Evolutionary conservation across 2,113 vertebrate genomes (phyloP).

Genomic region (Machaerirhynchus nigripectus): DNA sequence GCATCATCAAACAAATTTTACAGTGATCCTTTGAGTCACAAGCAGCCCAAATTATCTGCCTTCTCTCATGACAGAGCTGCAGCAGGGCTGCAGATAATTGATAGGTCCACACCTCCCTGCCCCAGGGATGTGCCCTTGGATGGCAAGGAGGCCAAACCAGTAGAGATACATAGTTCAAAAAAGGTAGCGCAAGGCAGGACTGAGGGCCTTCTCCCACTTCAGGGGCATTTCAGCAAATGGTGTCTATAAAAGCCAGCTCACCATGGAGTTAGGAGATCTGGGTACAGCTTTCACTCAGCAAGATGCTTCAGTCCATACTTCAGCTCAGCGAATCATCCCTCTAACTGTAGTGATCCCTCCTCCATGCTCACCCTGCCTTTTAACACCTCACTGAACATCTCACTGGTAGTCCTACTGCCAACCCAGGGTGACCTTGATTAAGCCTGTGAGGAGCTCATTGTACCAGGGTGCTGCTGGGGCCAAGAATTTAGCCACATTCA

Average conservation of each 20-base stretch:
- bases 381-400: not conserved
- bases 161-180: not conserved
- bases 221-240: not conserved
- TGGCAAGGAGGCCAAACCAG: not conserved
- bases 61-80: not conserved
- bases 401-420: not conserved
- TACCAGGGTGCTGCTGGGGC: not conserved
- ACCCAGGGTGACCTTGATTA: not conserved
- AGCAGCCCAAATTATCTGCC: not conserved
- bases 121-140: rapidly evolving
- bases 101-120: not conserved
- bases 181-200: not conserved
- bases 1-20: not conserved
- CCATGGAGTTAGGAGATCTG: not conserved
- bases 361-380: not conserved
- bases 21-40: not conserved
- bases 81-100: not conserved
- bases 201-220: not conserved
- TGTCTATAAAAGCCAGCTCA: not conserved
- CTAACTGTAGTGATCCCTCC: not conserved
- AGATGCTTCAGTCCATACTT: not conserved
- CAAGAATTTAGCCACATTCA: not conserved
- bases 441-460: not conserved
- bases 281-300: not conserved
- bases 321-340: rapidly evolving